These are phyloP conservation scores for Dichetophora obliterata DNA, from an alignment of 2,888 invertebrate species.

Conservation along the genomic window DNA sequence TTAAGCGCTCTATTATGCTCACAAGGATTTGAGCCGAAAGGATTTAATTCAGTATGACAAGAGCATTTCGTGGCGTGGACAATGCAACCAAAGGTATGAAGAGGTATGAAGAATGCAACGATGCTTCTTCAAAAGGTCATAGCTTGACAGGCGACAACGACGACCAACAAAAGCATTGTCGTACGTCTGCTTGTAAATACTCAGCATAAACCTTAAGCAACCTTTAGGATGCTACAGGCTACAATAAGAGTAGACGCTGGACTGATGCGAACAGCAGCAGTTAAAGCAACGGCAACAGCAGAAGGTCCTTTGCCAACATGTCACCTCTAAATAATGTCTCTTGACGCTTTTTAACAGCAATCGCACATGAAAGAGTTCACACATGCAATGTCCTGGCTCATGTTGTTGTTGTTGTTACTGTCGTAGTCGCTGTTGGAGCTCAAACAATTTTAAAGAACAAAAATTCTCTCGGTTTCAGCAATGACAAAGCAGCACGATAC, in stretches of 20 bases:
- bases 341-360: constrained; percentile 65
- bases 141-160: neutral
- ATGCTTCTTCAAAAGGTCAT: constrained; percentile 3
- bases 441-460: neutral
- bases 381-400: constrained; percentile 57
- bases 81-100: constrained; percentile 6
- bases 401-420: constrained; percentile 44
- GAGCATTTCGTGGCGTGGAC: constrained; percentile 43
- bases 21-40: constrained; percentile 44
- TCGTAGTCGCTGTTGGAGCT: constrained; percentile 49
- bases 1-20: constrained; percentile 42
- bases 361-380: constrained; percentile 63
- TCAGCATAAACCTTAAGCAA: too few species aligned
- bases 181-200: neutral
- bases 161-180: neutral
- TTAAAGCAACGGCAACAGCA: neutral
- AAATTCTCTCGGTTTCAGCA: neutral
- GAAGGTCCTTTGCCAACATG: constrained; percentile 46
- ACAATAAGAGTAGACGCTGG: neutral
- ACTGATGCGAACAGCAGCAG: neutral
- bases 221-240: neutral
- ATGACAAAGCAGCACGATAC: neutral
- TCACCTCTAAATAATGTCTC: constrained; percentile 65
- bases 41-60: constrained; percentile 54
- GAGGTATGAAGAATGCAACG: neutral